These are phyloP conservation scores for Pseudococcus longispinus DNA, from an alignment of 2,888 invertebrate species.

Conservation along the genomic window DNA sequence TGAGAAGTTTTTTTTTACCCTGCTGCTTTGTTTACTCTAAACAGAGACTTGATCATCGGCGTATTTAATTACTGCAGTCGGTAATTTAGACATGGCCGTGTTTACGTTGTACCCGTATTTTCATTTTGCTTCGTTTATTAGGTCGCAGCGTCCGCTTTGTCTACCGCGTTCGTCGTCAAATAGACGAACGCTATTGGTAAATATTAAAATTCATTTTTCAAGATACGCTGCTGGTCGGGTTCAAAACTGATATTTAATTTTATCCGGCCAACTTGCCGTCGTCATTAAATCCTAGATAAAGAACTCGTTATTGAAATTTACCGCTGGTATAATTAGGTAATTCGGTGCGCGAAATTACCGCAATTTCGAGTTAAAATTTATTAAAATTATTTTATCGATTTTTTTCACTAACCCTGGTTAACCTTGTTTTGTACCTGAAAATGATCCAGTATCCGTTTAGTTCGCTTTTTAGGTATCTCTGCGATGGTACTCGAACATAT, in stretches of 20 bases:
- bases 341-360: background rate
- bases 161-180: background rate
- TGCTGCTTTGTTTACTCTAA: background rate
- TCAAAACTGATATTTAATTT: conserved; percentile 20
- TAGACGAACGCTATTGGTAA: background rate
- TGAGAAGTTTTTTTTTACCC: background rate
- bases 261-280: background rate
- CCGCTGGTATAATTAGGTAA: background rate
- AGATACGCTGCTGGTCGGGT: background rate
- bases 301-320: conserved; percentile 19
- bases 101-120: conserved; percentile 10
- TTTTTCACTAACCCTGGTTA: background rate
- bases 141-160: background rate
- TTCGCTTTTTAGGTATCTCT: background rate
- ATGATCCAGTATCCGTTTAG: background rate
- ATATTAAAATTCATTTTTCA: conserved; percentile 35
- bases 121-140: conserved; percentile 15
- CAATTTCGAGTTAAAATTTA: background rate
- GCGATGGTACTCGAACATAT: no score
- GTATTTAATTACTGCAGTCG: conserved; percentile 13
- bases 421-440: background rate
- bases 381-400: background rate
- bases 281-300: conserved; percentile 7
- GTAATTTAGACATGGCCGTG: background rate
- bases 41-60: background rate